These are phyloP conservation scores for Nanger granti DNA, from an alignment of 2,113 vertebrate species.

Conservation along the genomic window DNA sequence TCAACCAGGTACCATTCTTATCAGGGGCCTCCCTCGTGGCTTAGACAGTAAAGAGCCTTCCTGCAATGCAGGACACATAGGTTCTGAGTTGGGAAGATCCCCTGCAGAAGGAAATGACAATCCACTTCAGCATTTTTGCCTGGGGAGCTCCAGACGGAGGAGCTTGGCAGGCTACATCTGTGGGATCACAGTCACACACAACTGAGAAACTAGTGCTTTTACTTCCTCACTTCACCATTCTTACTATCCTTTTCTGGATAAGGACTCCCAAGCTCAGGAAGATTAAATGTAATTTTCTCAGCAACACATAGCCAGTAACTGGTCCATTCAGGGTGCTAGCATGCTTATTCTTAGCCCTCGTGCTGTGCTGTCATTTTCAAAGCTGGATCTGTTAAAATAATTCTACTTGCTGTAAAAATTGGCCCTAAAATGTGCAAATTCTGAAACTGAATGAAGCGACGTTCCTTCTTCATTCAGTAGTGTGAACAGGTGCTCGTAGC, in stretches of 20 bases:
- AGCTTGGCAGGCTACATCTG: accelerated
- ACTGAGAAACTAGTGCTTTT: background rate
- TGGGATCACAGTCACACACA: background rate
- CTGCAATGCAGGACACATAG: background rate
- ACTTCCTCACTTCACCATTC: background rate
- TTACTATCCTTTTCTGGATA: background rate
- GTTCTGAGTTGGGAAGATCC: background rate
- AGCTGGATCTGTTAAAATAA: background rate
- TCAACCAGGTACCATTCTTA: background rate
- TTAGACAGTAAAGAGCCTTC: background rate
- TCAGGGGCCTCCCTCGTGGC: background rate
- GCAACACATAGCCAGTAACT: background rate
- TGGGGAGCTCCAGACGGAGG: background rate
- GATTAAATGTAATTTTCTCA: background rate
- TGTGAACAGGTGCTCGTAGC: background rate
- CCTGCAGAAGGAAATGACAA: background rate
- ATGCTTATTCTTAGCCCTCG: background rate
- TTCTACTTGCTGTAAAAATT: background rate
- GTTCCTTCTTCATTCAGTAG: background rate
- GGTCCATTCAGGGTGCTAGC: background rate
- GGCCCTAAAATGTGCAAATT: background rate
- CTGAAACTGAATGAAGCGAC: background rate
- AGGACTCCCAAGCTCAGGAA: background rate
- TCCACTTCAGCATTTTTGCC: background rate
- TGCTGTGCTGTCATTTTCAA: background rate